Conservation (phyloP, 1,140 invertebrate species). For the Zaprionus camerounensis region DNA sequence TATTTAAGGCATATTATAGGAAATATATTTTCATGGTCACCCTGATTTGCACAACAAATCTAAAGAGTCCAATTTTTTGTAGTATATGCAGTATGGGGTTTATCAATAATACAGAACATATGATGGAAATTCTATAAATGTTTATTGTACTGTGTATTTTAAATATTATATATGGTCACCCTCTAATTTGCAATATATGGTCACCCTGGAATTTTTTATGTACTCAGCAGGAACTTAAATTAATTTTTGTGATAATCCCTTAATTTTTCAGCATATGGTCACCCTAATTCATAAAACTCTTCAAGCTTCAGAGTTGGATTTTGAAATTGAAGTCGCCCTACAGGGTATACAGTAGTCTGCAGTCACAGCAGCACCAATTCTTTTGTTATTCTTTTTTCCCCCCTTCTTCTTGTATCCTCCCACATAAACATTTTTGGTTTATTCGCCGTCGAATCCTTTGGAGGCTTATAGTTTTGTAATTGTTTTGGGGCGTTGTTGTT, state of each 20-base stretch:
- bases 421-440: slow-evolving; percentile 65
- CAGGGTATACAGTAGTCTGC: slow-evolving; percentile 6
- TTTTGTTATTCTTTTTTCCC: slow-evolving; percentile 1
- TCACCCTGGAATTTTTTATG: not conserved
- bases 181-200: not conserved
- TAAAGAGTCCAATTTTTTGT: too few relatives aligned
- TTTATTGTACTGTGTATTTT: not conserved
- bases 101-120: not conserved
- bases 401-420: slow-evolving; percentile 9
- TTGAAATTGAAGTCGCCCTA: not conserved
- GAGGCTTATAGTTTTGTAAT: slow-evolving; percentile 82
- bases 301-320: too few relatives aligned
- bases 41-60: too few relatives aligned
- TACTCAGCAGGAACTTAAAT: too few relatives aligned
- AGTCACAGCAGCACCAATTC: not conserved
- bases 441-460: slow-evolving; percentile 66
- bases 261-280: not conserved
- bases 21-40: too few relatives aligned
- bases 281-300: not conserved
- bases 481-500: slow-evolving; percentile 64
- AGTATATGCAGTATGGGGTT: too few relatives aligned
- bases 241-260: too few relatives aligned
- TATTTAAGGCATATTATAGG: too few relatives aligned
- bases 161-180: not conserved
- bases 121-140: not conserved